Evolutionary conservation across 2,797 vertebrate genomes (phyloP), one percentile per base, ranked within the genome.

Genomic region (Anguilla obscura): DNA sequence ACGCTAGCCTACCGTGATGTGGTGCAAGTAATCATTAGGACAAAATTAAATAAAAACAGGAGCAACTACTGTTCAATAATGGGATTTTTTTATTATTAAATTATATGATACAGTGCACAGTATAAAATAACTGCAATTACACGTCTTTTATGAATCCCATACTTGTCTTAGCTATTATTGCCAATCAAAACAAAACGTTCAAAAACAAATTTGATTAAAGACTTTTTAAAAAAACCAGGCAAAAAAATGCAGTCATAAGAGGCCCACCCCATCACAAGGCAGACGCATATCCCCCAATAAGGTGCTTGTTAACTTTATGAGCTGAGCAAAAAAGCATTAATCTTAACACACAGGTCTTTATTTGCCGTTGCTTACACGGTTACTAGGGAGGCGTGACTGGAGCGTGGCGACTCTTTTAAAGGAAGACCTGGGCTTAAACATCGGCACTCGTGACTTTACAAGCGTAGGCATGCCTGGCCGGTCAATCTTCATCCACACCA

Each of bases 41-140:
- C 30, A 45, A 10, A 54, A 79, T 48, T 5, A 56, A 85, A 80
- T n/a, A 36, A 9, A 87, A 14, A 87, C 18, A 85, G 33, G 24
- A 58, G 21, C 30, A 84, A 84, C 56, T 69, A 82, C 74, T 86
- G 40, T 16, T 71, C 14, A 86, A 86, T 45, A 83, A 82, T 54
- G 58, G 48, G 16, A 86, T 79, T 86, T 80, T 27, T 60, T 88
- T 66, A 63, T 88, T 86, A 88, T 86, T 88, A 84, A 88, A 88
- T 87, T 71, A 85, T 85, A 86, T 86, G 21, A 27, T 79, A 87
- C 56, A 86, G 30, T 30, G 69, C 85, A 58, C 45, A 85, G 63
- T 83, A 86, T 88, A 88, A 82, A 86, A 88, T 84, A 52, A 18
- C 58, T 63, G 63, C 63, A 24, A 85, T 85, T 24, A 48, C 56